These are phyloP conservation scores for Zonotrichia albicollis DNA, from an alignment of 2,797 vertebrate genomes.

Conservation along the genomic window DNA sequence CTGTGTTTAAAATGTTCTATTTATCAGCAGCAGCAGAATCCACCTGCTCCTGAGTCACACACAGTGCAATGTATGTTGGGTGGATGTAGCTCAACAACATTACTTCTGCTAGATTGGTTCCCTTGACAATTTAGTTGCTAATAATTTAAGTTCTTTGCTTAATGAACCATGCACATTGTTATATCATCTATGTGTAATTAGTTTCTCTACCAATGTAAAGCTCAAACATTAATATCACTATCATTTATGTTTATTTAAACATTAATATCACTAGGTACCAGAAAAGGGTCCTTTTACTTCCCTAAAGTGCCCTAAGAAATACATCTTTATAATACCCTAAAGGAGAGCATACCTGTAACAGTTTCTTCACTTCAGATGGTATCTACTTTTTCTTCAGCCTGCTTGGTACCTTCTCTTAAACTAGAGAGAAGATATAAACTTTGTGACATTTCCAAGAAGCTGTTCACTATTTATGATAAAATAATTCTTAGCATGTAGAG, in stretches of 20 bases:
- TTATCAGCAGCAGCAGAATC: background rate
- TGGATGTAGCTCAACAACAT: background rate
- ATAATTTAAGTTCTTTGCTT: background rate
- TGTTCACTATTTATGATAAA: background rate
- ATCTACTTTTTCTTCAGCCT: background rate
- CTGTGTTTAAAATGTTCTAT: background rate
- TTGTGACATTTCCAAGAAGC: background rate
- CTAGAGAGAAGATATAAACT: background rate
- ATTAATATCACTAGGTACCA: background rate
- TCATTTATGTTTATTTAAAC: background rate
- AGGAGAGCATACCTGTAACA: background rate
- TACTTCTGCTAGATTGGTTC: background rate
- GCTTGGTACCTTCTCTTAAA: background rate
- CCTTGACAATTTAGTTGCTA: background rate
- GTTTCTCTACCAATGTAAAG: background rate
- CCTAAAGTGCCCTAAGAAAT: background rate
- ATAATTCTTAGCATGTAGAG: background rate
- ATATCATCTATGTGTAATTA: background rate
- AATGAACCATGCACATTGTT: background rate
- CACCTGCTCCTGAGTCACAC: background rate
- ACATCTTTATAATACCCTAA: background rate
- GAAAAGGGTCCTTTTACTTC: background rate
- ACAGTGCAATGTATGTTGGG: background rate
- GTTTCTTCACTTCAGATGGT: background rate
- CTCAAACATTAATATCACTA: background rate